Conservation (phyloP, 2,797 vertebrate genomes). For the Lithobates sylvaticus region DNA sequence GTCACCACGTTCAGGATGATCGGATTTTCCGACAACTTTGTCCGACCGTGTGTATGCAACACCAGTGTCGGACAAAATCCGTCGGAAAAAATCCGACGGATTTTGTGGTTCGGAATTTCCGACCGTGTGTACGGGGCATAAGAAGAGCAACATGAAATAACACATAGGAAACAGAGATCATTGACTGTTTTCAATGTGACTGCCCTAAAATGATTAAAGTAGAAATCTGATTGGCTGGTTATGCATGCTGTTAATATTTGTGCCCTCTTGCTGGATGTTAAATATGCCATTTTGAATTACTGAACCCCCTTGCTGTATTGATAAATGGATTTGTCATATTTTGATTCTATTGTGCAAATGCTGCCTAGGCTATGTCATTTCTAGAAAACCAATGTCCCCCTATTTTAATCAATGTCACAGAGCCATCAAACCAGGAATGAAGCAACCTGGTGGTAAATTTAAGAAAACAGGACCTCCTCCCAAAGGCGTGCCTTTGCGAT, state of each 20-base stretch:
- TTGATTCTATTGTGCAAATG: neutral
- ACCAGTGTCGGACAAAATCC: too few relatives aligned
- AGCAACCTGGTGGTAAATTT: slow-evolving; percentile 56
- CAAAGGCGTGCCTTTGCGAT: slow-evolving; percentile 74
- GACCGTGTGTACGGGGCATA: too few relatives aligned
- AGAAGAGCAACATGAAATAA: too few relatives aligned
- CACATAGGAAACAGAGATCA: too few relatives aligned
- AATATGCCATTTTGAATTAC: neutral
- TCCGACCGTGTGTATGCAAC: too few relatives aligned
- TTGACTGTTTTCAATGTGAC: too few relatives aligned
- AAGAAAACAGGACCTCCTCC: slow-evolving; percentile 65
- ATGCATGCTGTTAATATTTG: neutral
- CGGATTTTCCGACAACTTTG: too few relatives aligned
- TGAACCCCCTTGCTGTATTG: neutral
- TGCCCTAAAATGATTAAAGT: too few relatives aligned
- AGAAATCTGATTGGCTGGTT: too few relatives aligned
- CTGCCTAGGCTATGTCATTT: neutral
- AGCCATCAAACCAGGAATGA: slow-evolving; percentile 29
- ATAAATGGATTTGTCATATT: neutral
- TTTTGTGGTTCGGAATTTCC: too few relatives aligned
- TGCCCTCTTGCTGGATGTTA: neutral
- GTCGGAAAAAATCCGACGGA: too few relatives aligned
- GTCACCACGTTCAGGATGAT: too few relatives aligned
- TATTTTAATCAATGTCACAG: slow-evolving; percentile 33
- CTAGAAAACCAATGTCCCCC: neutral